Base-by-base conservation (phyloP, 2,797 vertebrate species). In the Sylvia borin region DNA sequence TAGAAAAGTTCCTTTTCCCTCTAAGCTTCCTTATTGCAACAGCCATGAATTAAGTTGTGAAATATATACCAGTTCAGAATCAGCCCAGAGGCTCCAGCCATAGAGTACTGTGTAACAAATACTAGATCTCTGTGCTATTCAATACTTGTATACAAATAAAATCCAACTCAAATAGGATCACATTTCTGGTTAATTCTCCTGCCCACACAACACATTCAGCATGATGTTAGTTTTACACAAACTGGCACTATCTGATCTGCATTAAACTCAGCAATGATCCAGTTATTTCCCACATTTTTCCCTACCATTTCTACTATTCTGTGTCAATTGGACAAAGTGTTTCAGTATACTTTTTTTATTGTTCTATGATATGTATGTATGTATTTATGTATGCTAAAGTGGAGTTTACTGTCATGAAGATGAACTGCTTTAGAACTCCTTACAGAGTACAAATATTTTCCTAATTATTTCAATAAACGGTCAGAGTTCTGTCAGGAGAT, bases 91-190 rank as follows among this genome's bases (percentile, higher is more conserved):
- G 3, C 5, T 73, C 54, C 34, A 87, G 38, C 7, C 25, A 11
- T 6, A 60, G 29, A 60, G 1, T 15, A 31, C 27, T 40, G 36
- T 5, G 1, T 38, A 67, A 64, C 2, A 31, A 64, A 55, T 13
- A 61, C 36, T 2, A 5, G 25, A 51, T 40, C 16, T 62, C 47
- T 71, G 43, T 0, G 0, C 5, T 55, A 16, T 55, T 38, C 4
- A 2, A 13, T 58, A 68, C 75, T 40, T 14, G 1, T 42, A 65
- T 7, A 64, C n/a, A 83, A 82, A 70, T 54, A 43, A 16, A 85
- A 77, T 48, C n/a, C 45, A 85, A 54, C 48, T 18, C 16, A 91
- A 84, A 54, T 6, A 34, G 14, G 11, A 82, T 7, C 5, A 55
- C 31, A 58, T 76, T 88, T 85, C 50, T 72, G 11, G 32, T 34